Base-by-base conservation (phyloP, 2,888 invertebrate genomes). In the Polyommatus iphigenia region DNA sequence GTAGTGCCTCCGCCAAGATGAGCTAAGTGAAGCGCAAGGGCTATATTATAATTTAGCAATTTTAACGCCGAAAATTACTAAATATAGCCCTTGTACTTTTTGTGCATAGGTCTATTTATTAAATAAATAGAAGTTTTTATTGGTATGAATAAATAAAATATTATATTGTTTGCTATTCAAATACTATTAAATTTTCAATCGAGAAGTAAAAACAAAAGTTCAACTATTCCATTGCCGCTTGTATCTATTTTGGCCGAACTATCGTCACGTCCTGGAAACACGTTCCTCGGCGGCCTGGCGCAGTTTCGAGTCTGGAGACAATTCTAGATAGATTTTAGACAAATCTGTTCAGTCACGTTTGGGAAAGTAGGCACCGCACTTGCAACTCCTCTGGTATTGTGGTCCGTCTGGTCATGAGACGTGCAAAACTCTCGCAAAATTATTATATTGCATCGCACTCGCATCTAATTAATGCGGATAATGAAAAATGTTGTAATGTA, bases 341-440 rank as follows among this genome's bases (percentile, higher is more conserved):
- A 67, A 67, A 67, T 67, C 67, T 67, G 67, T 67, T 67, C 29
- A 67, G 67, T 67, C 67, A 67, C 67, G 67, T 67, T 32, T 24
- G 20, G 4, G 8, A n/a, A 59, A 59, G 24, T 8, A 59, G 20
- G 20, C 59, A 24, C 20, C 10, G 62, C 24, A 24, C 24, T 62
- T 62, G 24, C 4, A 24, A 62, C 24, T 10, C 10, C 4, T 62
- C 20, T 8, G 4, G 20, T 59, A 59, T 54, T 54, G 50, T 50
- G 8, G 62, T 62, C 24, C 62, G 10, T 24, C 62, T 24, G 62
- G 24, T 24, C 3, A 62, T 13, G 24, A 4, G 24, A 62, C 62
- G 62, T 62, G 62, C 62, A 13, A 62, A 54, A 18, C 18, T 4
- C 54, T 54, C 3, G 18, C 54, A 4, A 54, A 18, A 4, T 15